Evolutionary conservation across 2,113 vertebrate species (phyloP), one percentile per base, ranked within the genome.

Genomic region (Spea multiplicata): DNA sequence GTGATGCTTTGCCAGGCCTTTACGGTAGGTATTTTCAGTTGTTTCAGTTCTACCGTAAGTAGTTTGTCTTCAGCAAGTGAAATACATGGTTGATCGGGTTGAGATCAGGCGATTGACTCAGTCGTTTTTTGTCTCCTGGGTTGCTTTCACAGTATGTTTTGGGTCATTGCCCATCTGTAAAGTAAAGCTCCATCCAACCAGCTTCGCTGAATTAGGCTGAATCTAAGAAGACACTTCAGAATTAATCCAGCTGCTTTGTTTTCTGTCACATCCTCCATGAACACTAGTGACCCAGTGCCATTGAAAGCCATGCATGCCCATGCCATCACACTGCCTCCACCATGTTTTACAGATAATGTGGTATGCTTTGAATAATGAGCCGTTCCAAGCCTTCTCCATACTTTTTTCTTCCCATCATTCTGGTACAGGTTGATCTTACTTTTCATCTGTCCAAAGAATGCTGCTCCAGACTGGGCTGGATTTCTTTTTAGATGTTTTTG

Each of bases 301-400:
- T 55, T 71, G 69, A n/a, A 2, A 71, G 69, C 50, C 8, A 71
- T 71, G 10, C 48, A 71, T 71, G n/a, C n/a, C 69, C 68, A 70
- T 14, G 68, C 46, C 4, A 66, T 44, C 16, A 66, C 64, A 66
- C 64, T 66, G 50, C 68, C 50, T 3, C 48, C 50, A 71, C 69
- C 69, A 8, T 71, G 69, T 12, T 71, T 71, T 17, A 53, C 47
- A 4, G 68, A 70, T 50, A 14, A 5, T 3, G 46, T 70, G 68
- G 68, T 70, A 70, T 70, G 68, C 68, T 70, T 50, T 16, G 47
- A 48, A 49, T 70, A 13, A 50, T 70, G 68, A 50, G 47, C 68
- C 49, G 68, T 70, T 70, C 68, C 47, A 50, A 50, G 49, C 47
- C 68, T 49, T 70, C 68, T 50, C 68, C 68, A 70, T 50, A 70